phyloP scores from a whole-genome alignment of 37 sponge, comb jelly and placozoan species.

The Crambe crambe region DNA sequence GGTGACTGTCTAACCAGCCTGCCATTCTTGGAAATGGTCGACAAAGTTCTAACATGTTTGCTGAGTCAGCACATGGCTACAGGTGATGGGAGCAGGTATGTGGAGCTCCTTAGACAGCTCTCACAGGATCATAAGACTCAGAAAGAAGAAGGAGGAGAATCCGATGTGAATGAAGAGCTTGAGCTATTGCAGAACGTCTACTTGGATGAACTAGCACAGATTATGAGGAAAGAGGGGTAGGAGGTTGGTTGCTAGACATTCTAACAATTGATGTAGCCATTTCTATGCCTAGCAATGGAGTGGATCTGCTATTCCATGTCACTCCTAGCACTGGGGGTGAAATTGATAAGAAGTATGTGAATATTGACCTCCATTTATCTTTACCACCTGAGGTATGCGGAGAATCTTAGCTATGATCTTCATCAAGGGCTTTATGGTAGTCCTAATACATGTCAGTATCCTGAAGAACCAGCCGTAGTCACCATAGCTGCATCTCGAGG shows the following conservation, averaged over 20 bases:
- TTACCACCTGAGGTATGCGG: not conserved
- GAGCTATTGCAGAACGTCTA: constrained; percentile 54
- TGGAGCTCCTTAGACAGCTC: not conserved
- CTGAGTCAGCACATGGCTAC: not conserved
- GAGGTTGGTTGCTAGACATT: too few relatives aligned
- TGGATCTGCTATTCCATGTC: constrained; percentile 36
- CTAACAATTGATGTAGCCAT: not conserved
- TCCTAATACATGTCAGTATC: too few relatives aligned
- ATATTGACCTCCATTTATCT: constrained; percentile 35
- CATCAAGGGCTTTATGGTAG: not conserved
- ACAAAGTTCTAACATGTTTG: too few relatives aligned
- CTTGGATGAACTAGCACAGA: constrained; percentile 31
- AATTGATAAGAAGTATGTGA: constrained; percentile 60
- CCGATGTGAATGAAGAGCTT: constrained; percentile 45
- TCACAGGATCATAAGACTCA: not conserved
- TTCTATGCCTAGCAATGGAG: not conserved
- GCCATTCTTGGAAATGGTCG: not conserved
- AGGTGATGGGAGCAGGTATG: not conserved
- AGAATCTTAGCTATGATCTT: too few relatives aligned
- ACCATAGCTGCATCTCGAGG: constrained; percentile 48
- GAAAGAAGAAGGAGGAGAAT: constrained; percentile 8
- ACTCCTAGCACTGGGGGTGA: constrained; percentile 70
- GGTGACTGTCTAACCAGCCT: constrained; percentile 5
- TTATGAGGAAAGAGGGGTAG: too few relatives aligned
- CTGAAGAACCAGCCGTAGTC: constrained; percentile 4